These are phyloP conservation scores for Pemphigus obesinymphae DNA, from an alignment of 1,140 invertebrate species.

Conservation along the genomic window DNA sequence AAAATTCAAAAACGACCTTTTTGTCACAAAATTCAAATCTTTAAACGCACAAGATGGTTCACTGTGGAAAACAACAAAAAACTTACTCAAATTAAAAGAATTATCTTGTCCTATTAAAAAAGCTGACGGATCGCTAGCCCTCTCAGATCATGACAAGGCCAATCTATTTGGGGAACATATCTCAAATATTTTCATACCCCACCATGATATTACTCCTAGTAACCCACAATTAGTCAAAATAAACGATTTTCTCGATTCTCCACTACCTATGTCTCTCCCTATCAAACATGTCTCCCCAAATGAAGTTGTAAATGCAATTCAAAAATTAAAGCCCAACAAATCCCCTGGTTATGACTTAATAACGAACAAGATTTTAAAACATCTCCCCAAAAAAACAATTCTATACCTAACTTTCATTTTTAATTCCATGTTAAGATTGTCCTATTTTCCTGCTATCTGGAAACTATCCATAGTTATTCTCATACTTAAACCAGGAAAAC, in stretches of 20 bases:
- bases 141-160: not conserved
- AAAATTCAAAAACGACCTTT: not conserved
- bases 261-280: not conserved
- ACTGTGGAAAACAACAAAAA: not conserved
- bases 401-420: not conserved
- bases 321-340: not conserved
- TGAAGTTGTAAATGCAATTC: not conserved
- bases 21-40: not conserved
- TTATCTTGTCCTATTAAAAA: not conserved
- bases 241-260: not conserved
- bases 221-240: not conserved
- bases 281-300: not conserved
- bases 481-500: conserved; percentile 47
- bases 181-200: not conserved
- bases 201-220: not conserved
- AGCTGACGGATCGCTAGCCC: not conserved
- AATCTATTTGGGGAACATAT: not conserved
- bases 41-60: not conserved
- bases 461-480: conserved; percentile 49
- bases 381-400: conserved; percentile 20
- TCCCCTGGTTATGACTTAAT: not conserved
- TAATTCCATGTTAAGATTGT: conserved; percentile 25
- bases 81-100: not conserved
- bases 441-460: conserved; percentile 42
- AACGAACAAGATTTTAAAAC: not conserved